These are phyloP conservation scores for Leucopternis melanops DNA, from an alignment of 2,113 vertebrate species.

Conservation along the genomic window DNA sequence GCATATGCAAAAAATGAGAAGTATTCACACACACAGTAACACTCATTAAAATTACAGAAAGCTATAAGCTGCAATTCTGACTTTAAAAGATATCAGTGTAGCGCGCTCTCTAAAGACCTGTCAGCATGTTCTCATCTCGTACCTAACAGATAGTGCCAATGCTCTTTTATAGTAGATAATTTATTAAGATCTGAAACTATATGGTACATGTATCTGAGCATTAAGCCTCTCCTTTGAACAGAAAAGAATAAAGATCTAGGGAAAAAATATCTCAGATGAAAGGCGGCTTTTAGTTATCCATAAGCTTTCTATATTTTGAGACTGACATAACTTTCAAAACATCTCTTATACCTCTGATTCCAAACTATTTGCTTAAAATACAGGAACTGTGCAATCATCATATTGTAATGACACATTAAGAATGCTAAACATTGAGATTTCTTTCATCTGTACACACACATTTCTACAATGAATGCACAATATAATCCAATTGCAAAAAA, in stretches of 20 bases:
- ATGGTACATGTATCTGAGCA: background rate
- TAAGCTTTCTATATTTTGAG: background rate
- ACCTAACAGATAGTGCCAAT: background rate
- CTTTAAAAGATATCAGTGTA: background rate
- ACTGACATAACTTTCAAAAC: background rate
- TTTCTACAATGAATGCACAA: background rate
- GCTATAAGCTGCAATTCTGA: background rate
- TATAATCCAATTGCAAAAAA: background rate
- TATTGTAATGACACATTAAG: background rate
- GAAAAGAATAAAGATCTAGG: background rate
- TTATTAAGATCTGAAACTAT: background rate
- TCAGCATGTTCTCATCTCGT: background rate
- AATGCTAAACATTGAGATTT: background rate
- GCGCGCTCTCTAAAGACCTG: background rate
- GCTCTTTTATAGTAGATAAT: background rate
- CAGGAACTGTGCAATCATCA: background rate
- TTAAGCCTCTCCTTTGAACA: background rate
- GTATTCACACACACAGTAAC: background rate
- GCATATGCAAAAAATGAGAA: background rate
- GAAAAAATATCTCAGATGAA: background rate
- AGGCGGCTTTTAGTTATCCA: background rate
- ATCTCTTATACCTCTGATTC: background rate
- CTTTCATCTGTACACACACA: background rate
- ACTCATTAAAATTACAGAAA: background rate
- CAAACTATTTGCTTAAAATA: background rate